Base-by-base conservation (phyloP, 2,113 vertebrate genomes). In the Eurystomus gularis region DNA sequence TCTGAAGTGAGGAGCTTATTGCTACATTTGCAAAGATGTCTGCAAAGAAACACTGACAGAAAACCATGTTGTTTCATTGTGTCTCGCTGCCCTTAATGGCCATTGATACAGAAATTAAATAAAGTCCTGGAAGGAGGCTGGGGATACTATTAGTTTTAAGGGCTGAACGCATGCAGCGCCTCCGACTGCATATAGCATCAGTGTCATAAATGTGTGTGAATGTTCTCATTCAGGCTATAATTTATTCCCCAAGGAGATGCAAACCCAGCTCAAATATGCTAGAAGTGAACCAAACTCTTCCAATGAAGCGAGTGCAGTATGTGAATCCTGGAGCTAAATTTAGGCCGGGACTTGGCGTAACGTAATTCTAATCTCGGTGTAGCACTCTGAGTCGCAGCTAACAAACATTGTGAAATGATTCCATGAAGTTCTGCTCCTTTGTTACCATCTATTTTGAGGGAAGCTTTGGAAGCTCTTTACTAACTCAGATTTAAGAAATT, bases 161-260 rank as follows among this genome's bases (percentile, higher is more conserved):
- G 70, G 73, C 78, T 48, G 70, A 39, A 21, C 7, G 64, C 65
- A 44, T 2, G 9, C 81, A 87, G 86, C 65, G 57, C 71, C 88
- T 79, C 72, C 1, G 2, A 58, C 25, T 68, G 89, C 86, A 54
- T 23, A 24, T 6, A 78, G 91, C 86, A 86, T 75, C 71, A 80
- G 64, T 91, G 84, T 73, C 88, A 85, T 70, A 76, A 77, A 82
- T 75, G 60, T 13, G 75, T 73, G 93, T 95, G 93, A 97, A 93
- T 95, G 95, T 97, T 90, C 96, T 96, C 95, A 96, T 95, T 96
- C 94, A 97, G 71, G 51, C 93, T 89, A 7, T 73, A 91, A 97
- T 91, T 96, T 90, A 91, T 78, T 93, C 95, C 93, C 94, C 78
- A 82, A 24, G 83, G 96, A 92, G 44, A 86, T 80, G 90, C 94